Evolutionary conservation across 1,140 invertebrate genomes (phyloP), one percentile per base, ranked within the genome.

Genomic region (Ephestia elutella): DNA sequence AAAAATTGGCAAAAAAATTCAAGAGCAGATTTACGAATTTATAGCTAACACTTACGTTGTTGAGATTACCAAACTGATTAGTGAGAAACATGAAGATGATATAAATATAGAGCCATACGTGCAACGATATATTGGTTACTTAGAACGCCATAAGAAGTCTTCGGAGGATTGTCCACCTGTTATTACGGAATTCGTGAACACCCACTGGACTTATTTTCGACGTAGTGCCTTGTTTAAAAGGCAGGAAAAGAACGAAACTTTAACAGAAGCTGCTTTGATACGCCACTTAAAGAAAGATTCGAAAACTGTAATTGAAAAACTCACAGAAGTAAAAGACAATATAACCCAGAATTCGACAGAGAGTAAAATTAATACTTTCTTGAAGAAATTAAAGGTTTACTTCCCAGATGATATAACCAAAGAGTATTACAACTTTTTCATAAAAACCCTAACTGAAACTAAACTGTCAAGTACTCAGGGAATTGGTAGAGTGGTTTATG

Each of bases 361-460:
- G 5, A 65, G 51, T 63, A 53, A 56, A 54, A 38, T 66, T 50
- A 57, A 72, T 50, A 53, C 53, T 10, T 55, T 79, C 10, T 58
- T 82, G 32, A 68, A 58, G 56, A 81, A 78, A 65, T 49, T 86
- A 10, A 73, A 62, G 73, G 64, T 78, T 49, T 86, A 82, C 54
- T 86, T 78, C 59, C 62, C 62, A n/a, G 59, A 78, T 19, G 80
- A 86, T 62, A 55, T 81, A 10, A 69, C 64, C 1, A 60, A 63
- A 54, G 56, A 68, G 48, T 76, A 57, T 60, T 55, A 74, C 5
- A 59, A 63, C 15, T 71, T 76, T 48, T 75, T 68, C 35, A 58
- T 73, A 17, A 30, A 60, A 15, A 56, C 60, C 32, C 32, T 70
- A 53, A 9, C 8, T 2, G 32, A 35, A 13, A 13, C 2, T 5